These are phyloP conservation scores for Meliscaeva auricollis DNA, from an alignment of 2,888 invertebrate genomes.

Conservation along the genomic window DNA sequence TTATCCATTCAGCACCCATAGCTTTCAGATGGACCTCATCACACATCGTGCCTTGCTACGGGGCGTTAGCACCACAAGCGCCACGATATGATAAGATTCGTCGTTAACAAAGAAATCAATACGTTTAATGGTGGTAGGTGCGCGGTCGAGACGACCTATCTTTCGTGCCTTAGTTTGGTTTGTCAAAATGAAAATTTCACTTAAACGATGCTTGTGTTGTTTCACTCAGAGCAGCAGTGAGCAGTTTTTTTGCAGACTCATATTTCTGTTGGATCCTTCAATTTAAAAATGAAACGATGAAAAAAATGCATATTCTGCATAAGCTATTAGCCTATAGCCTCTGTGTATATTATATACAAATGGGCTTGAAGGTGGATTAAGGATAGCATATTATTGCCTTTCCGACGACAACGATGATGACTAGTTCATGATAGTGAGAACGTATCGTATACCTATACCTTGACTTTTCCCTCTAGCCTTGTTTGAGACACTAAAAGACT, in stretches of 20 bases:
- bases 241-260: slow-evolving; percentile 33
- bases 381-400: slow-evolving; percentile 30
- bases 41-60: slow-evolving; percentile 60
- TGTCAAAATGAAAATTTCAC: slow-evolving; percentile 70
- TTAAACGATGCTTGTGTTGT: slow-evolving; percentile 43
- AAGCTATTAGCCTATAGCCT: slow-evolving; percentile 63
- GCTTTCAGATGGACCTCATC: slow-evolving; percentile 56
- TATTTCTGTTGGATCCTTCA: slow-evolving; percentile 60
- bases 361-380: slow-evolving; percentile 43
- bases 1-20: slow-evolving; percentile 30
- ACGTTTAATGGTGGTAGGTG: slow-evolving; percentile 41
- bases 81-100: slow-evolving; percentile 53
- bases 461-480: neutral
- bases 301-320: slow-evolving; percentile 69
- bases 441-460: slow-evolving; percentile 22
- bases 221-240: too few species aligned
- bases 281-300: slow-evolving; percentile 17
- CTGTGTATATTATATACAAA: slow-evolving; percentile 36
- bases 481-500: slow-evolving; percentile 4
- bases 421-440: slow-evolving; percentile 72
- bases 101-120: slow-evolving; percentile 54
- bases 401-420: slow-evolving; percentile 56
- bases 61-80: slow-evolving; percentile 69
- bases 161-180: slow-evolving; percentile 27
- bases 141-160: slow-evolving; percentile 32